phyloP scores from a whole-genome alignment of 2,797 vertebrate species.

The Spinibarbus caldwelli region DNA sequence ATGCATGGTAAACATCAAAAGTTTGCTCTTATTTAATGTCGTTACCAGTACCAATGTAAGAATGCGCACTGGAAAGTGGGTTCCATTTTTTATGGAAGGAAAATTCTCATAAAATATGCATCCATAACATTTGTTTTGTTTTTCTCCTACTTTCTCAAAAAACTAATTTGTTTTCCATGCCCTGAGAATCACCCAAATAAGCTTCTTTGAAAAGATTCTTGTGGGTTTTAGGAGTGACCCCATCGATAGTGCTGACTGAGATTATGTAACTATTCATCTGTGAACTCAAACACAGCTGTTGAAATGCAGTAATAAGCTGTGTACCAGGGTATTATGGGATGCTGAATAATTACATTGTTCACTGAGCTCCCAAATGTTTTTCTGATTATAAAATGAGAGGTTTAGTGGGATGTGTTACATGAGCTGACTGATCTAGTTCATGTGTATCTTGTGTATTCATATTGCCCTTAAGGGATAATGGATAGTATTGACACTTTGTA shows the following conservation, averaged over 20 bases:
- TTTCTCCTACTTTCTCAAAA: slow-evolving; percentile 12
- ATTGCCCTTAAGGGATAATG: neutral
- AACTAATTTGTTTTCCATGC: slow-evolving; percentile 14
- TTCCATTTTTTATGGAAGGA: too few species aligned
- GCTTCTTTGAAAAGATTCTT: slow-evolving; percentile 45
- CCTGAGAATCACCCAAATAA: slow-evolving; percentile 43
- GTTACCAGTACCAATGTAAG: neutral
- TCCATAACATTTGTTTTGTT: neutral
- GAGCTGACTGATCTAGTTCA: neutral
- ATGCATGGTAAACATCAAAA: neutral
- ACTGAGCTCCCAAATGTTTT: slow-evolving; percentile 25
- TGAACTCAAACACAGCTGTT: slow-evolving; percentile 39
- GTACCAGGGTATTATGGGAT: slow-evolving; percentile 25
- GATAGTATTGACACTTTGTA: neutral
- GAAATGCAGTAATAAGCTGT: slow-evolving; percentile 45
- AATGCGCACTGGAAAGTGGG: neutral
- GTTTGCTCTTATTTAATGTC: neutral
- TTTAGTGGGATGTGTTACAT: neutral
- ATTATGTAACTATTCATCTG: slow-evolving; percentile 54
- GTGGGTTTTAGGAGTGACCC: slow-evolving; percentile 43
- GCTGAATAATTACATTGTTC: slow-evolving; percentile 42
- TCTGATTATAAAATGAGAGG: neutral
- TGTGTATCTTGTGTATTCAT: neutral
- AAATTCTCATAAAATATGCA: too few species aligned
- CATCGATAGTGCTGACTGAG: slow-evolving; percentile 30